Evolutionary conservation across 2,113 vertebrate genomes (phyloP).

Genomic region (Hiodon alosoides): DNA sequence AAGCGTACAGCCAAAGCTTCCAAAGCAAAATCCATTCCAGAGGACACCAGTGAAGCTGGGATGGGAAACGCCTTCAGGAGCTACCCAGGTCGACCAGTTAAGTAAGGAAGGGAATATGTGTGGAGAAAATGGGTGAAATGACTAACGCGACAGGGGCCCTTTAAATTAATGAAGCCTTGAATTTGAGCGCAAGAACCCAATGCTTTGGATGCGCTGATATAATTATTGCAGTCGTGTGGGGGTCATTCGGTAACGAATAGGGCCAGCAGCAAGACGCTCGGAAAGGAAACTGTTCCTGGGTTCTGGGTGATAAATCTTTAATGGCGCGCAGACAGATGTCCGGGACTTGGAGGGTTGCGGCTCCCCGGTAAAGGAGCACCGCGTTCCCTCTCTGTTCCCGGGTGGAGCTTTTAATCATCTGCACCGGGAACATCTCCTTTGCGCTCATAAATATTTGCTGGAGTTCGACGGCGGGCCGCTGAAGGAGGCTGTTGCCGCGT

Average conservation of each 20-base stretch:
- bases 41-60: not conserved
- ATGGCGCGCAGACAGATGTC: conserved; percentile 9
- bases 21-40: not conserved
- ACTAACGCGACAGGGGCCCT: not conserved
- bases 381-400: not conserved
- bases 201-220: not conserved
- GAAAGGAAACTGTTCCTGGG: not conserved
- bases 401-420: conserved; percentile 3
- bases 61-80: not conserved
- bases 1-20: not conserved
- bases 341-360: conserved; percentile 7
- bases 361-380: not conserved
- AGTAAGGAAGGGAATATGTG: not conserved
- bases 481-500: not conserved
- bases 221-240: not conserved
- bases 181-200: not conserved
- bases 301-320: conserved; percentile 8
- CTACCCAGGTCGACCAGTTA: not conserved
- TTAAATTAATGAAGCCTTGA: not conserved
- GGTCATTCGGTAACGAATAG: conserved; percentile 8
- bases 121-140: not conserved
- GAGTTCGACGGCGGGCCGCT: not conserved
- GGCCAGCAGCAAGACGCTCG: not conserved
- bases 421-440: conserved; percentile 8
- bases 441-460: conserved; percentile 9